Percentiles rank a stretch among this genome's conserved stretches.
Conservation (phyloP, 2,113 vertebrate genomes). For the Centropus bengalensis region DNA sequence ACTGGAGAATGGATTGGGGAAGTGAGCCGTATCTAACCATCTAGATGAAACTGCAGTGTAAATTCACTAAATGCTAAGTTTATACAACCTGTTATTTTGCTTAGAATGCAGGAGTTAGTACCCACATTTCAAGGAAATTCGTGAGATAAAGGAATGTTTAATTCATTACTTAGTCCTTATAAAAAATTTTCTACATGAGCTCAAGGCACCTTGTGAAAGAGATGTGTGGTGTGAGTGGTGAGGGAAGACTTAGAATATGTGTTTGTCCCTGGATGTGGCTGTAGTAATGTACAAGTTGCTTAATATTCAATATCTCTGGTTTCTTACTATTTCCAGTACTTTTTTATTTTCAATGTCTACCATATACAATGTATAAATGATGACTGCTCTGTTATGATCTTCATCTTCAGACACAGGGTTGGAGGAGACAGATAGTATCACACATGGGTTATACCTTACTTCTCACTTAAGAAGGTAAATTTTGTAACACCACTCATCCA, state of each 20-base stretch:
- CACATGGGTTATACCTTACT: neutral
- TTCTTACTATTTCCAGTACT: neutral
- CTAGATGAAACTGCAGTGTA: neutral
- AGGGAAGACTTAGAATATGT: neutral
- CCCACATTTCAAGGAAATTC: neutral
- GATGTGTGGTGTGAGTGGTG: neutral
- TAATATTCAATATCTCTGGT: neutral
- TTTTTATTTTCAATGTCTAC: slow-evolving; percentile 2
- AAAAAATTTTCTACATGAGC: neutral
- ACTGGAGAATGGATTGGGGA: neutral
- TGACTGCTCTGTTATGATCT: neutral
- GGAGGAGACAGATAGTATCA: neutral
- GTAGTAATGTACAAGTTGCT: neutral
- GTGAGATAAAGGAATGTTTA: neutral
- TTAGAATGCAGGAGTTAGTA: neutral
- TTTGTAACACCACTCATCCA: neutral
- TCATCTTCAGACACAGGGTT: neutral
- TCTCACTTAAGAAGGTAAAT: neutral
- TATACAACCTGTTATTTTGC: neutral
- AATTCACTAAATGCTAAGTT: neutral
- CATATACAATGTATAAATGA: neutral
- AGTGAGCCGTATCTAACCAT: neutral
- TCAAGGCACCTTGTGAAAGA: neutral
- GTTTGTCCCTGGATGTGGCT: neutral
- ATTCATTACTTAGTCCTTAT: neutral